Base-by-base conservation (phyloP, 2,888 invertebrate species). In the Trachelus tabidus region DNA sequence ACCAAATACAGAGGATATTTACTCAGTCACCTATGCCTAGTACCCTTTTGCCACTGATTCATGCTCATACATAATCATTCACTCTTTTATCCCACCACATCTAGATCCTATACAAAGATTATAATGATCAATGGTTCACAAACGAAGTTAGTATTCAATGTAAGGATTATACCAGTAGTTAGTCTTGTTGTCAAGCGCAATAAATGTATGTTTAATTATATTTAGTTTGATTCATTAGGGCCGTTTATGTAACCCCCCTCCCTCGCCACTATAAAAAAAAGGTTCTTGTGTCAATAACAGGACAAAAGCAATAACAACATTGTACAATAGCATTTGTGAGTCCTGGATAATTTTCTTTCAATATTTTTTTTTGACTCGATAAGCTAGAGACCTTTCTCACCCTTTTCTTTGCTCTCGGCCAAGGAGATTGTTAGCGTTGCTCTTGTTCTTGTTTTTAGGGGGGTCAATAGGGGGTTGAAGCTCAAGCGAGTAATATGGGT, bases 401-500 rank as follows among this genome's bases (percentile, higher is more conserved):
- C 56, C 56, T 23, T 56, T 56, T 23, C 6, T 56, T 15, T 15
- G 40, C 40, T 56, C 56, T 15, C 2, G 15, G 23, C 56, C 56
- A 56, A 40, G 56, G 23, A 56, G 56, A 56, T 56, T 56, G 56
- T 56, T 56, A 56, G 56, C 56, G 56, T 56, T 56, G 56, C 56
- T 56, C 56, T 56, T 56, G 56, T 56, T 56, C 56, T 56, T 56
- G 23, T 23, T 56, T 23, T 56, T 56, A 3, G 23, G 56, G 40
- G 56, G 56, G 56, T 56, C 9, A 56, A 56, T 23, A 56, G 56
- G 56, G 56, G 56, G 23, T 56, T 56, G 56, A 56, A 34, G 71
- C 82, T 75, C 75, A 84, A 84, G 83, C 85, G 86, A 86, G 82
- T 86, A 86, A 86, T 86, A 85, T 85, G 81, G 82, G 82, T 85